phyloP scores from a whole-genome alignment of 2,113 vertebrate genomes.

The Calyptommatus sinebrachiatus region DNA sequence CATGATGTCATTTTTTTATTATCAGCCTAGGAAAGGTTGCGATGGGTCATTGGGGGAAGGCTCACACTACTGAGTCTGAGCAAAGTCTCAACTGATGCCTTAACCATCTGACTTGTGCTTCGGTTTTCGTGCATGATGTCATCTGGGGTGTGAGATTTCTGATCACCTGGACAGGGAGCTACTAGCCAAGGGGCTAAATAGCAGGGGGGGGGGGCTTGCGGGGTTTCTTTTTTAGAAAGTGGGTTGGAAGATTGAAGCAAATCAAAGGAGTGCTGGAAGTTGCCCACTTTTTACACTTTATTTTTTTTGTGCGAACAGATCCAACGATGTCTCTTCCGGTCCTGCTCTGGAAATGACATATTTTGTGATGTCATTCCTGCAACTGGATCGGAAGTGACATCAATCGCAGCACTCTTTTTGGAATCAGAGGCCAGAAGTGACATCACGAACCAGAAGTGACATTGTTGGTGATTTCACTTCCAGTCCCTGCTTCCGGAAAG shows the following conservation, averaged over 20 bases:
- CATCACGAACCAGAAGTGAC: too few relatives aligned
- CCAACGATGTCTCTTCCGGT: too few relatives aligned
- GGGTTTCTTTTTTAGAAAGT: slow-evolving; percentile 53
- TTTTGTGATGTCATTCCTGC: too few relatives aligned
- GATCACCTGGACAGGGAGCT: slow-evolving; percentile 27
- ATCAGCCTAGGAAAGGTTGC: slow-evolving; percentile 71
- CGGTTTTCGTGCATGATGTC: slow-evolving; percentile 65
- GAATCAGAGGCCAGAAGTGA: too few relatives aligned
- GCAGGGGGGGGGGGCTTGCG: too few relatives aligned
- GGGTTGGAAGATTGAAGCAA: slow-evolving; percentile 56
- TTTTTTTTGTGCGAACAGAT: too few relatives aligned
- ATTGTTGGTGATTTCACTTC: slow-evolving; percentile 11
- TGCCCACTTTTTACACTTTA: too few relatives aligned
- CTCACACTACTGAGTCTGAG: slow-evolving; percentile 66
- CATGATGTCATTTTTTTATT: slow-evolving; percentile 76
- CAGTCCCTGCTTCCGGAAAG: too few relatives aligned
- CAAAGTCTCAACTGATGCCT: slow-evolving; percentile 69
- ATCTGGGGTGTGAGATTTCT: slow-evolving; percentile 57
- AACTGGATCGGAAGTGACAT: too few relatives aligned
- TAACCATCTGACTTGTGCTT: slow-evolving; percentile 66
- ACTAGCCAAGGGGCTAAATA: slow-evolving; percentile 37
- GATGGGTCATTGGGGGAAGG: slow-evolving; percentile 69
- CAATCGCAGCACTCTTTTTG: too few relatives aligned
- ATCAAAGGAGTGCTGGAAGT: neutral
- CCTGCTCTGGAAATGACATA: too few relatives aligned